Base-by-base conservation (phyloP, 2,797 vertebrate genomes). In the Carapus acus region DNA sequence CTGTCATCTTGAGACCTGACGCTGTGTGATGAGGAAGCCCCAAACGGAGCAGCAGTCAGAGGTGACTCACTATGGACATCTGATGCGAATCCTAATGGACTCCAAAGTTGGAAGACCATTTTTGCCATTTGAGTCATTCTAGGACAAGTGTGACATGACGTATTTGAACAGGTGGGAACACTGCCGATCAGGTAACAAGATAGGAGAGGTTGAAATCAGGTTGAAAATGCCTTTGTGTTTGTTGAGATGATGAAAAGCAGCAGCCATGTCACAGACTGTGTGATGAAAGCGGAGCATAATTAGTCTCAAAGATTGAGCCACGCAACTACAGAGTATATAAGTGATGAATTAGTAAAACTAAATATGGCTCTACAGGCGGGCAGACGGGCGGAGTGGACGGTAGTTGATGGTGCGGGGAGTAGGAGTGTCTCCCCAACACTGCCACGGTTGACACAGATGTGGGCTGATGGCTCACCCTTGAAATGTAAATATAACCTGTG, bases 201-300 rank as follows among this genome's bases (percentile, higher is more conserved):
- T 62, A 54, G 13, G 56, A 31, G 48, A 0, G 48, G 49, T 54
- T 4, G 4, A 29, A 42, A 40, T 27, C 71, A 74, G 73, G 67
- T 74, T 62, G 8, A 40, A 68, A 49, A 54, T 8, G 42, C 60
- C 68, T 77, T 74, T 70, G 77, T 76, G 75, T 78, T 76, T 74
- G 76, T 77, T 74, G 82, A 81, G 70, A 76, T 76, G 81, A 84
- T 84, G 67, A 46, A 65, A 73, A 78, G 75, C 38, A 81, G 76
- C 79, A 80, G 29, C 24, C 80, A 83, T 86, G 83, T 84, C 81
- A 71, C 74, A 1, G 27, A 57, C 23, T 19, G 56, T 21, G 59
- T 83, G 84, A 86, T 88, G 83, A 87, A 86, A 87, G 87, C 45
- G 1, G 3, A 0, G 51, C 43, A 67, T 86, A 88, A 86, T 85